These are phyloP conservation scores for Murina feae DNA, from an alignment of 2,113 vertebrate genomes.

Conservation along the genomic window DNA sequence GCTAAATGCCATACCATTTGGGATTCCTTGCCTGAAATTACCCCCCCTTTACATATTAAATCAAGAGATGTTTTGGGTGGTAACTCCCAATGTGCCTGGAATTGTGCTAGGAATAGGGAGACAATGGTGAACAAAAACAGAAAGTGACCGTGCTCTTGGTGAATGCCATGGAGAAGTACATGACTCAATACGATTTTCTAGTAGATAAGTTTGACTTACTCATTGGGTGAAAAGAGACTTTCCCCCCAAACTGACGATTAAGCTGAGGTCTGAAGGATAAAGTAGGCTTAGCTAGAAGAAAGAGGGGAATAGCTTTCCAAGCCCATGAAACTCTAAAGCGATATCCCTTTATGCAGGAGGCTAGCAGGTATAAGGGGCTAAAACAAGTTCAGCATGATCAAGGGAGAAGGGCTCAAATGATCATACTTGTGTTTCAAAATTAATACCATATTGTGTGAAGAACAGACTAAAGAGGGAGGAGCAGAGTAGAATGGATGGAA, in stretches of 20 bases:
- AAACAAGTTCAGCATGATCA: neutral
- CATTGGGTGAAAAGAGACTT: neutral
- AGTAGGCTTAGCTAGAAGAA: neutral
- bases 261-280: neutral
- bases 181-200: neutral
- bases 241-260: neutral
- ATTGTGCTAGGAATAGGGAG: neutral
- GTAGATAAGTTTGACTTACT: neutral
- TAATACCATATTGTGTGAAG: neutral
- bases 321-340: neutral
- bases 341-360: neutral
- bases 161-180: neutral
- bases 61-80: neutral
- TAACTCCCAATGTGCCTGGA: neutral
- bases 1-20: neutral
- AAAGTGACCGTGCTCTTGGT: neutral
- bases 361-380: neutral
- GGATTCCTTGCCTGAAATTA: neutral
- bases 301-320: neutral
- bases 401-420: neutral
- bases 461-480: neutral
- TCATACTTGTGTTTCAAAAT: slow-evolving; percentile 3
- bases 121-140: neutral
- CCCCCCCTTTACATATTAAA: neutral
- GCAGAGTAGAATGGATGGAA: neutral